Evolutionary conservation across 2,113 vertebrate species (phyloP).

Genomic region (Glaucidium brasilianum): DNA sequence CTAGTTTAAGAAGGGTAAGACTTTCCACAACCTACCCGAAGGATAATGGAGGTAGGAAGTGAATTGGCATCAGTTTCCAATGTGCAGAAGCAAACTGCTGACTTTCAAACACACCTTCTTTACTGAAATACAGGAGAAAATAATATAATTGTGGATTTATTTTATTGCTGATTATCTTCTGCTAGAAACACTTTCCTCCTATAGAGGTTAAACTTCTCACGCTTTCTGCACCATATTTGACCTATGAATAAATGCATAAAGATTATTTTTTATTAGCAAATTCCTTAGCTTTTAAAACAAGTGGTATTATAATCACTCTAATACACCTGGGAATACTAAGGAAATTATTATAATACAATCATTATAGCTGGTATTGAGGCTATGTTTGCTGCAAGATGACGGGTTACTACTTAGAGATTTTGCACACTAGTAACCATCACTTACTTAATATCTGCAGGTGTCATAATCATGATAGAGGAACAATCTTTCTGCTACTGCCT

Average conservation of each 20-base stretch:
- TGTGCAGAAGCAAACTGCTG: background rate
- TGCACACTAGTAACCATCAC: background rate
- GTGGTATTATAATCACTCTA: constrained; percentile 36
- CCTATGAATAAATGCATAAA: constrained; percentile 23
- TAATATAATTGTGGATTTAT: background rate
- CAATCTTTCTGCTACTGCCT: background rate
- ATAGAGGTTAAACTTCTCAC: background rate
- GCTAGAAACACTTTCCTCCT: background rate
- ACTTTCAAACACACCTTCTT: background rate
- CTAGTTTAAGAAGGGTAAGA: background rate
- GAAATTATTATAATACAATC: constrained; percentile 49
- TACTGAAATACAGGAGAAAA: background rate
- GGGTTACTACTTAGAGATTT: background rate
- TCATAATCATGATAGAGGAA: background rate
- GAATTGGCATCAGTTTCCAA: background rate
- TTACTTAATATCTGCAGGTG: background rate
- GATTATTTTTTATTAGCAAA: constrained; percentile 55
- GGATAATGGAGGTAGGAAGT: background rate
- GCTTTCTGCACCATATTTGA: background rate
- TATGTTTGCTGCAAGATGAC: constrained; percentile 4
- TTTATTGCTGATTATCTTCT: background rate
- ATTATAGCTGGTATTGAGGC: background rate
- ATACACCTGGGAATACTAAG: constrained; percentile 57
- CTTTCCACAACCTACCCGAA: background rate
- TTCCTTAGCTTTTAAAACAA: constrained; percentile 45